A percentile compares a stretch with the other conserved stretches of the same genome.
Conservation (phyloP, 2,888 invertebrate genomes). For the Synanthedon vespiformis region DNA sequence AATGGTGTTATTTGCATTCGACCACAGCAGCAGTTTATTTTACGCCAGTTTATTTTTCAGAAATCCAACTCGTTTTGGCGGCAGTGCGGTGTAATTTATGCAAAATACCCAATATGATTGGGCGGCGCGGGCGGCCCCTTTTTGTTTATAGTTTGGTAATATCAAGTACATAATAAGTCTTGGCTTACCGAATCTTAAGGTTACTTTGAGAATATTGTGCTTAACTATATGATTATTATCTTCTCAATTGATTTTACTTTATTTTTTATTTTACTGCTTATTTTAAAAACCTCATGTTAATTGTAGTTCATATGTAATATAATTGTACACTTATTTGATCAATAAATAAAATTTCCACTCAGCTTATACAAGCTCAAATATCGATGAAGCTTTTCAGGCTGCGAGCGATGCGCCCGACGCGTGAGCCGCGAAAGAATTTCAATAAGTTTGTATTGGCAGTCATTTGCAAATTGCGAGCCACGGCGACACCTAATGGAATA, state of each 20-base stretch:
- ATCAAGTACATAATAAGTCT: conserved; percentile 10
- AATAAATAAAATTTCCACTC: too few relatives aligned
- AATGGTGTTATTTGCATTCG: conserved; percentile 64
- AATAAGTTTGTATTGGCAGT: conserved; percentile 61
- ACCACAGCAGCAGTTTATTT: conserved; percentile 44
- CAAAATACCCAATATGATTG: conserved; percentile 58
- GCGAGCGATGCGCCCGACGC: conserved; percentile 22
- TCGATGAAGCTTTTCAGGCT: conserved; percentile 24
- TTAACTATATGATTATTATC: too few relatives aligned
- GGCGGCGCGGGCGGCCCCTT: conserved; percentile 27
- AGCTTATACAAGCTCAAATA: conserved; percentile 23
- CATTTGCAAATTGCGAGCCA: conserved; percentile 67
- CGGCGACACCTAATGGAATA: conserved; percentile 65
- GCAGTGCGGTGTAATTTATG: conserved; percentile 52
- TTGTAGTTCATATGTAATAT: too few relatives aligned
- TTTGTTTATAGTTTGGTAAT: conserved; percentile 29
- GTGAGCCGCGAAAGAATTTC: conserved; percentile 61
- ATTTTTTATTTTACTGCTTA: too few relatives aligned
- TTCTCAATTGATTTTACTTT: too few relatives aligned
- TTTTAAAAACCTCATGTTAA: too few relatives aligned
- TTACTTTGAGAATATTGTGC: conserved; percentile 3
- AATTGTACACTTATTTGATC: too few relatives aligned
- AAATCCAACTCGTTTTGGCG: conserved; percentile 43
- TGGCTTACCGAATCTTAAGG: conserved; percentile 22
- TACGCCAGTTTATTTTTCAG: conserved; percentile 56